Evolutionary conservation across 2,888 invertebrate species (phyloP).

Genomic region (Xanthorhoe designata): DNA sequence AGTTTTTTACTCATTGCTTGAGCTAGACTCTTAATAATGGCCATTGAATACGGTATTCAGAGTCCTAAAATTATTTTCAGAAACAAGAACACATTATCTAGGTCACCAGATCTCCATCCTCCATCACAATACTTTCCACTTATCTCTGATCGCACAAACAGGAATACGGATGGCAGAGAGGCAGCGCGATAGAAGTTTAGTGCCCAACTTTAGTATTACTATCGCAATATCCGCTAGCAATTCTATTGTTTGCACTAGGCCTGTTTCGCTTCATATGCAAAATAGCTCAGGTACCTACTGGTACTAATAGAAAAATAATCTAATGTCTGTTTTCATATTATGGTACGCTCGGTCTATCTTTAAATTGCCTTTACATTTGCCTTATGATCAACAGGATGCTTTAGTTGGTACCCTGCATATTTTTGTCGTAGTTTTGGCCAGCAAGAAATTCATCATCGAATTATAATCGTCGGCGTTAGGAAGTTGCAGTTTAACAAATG

Average conservation of each 20-base stretch:
- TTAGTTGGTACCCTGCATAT: too few relatives aligned
- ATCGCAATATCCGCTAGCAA: slow-evolving; percentile 9
- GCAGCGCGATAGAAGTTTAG: slow-evolving; percentile 1
- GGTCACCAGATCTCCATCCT: not conserved
- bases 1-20: too few relatives aligned
- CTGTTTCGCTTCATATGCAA: not conserved
- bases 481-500: too few relatives aligned
- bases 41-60: too few relatives aligned
- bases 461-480: too few relatives aligned
- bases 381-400: too few relatives aligned
- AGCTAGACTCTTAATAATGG: not conserved
- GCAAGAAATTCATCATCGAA: too few relatives aligned
- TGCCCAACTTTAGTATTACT: slow-evolving; percentile 7
- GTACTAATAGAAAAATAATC: not conserved
- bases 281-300: not conserved
- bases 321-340: not conserved
- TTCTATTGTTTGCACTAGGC: slow-evolving; percentile 9
- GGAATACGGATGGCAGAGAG: slow-evolving; percentile 15
- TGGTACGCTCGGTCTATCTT: too few relatives aligned
- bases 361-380: too few relatives aligned
- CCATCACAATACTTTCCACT: not conserved
- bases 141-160: slow-evolving; percentile 16
- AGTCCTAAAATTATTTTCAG: not conserved
- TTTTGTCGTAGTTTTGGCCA: too few relatives aligned
- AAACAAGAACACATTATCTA: not conserved